Base-by-base conservation (phyloP, 1,140 invertebrate genomes). In the Drosophila nannoptera region DNA sequence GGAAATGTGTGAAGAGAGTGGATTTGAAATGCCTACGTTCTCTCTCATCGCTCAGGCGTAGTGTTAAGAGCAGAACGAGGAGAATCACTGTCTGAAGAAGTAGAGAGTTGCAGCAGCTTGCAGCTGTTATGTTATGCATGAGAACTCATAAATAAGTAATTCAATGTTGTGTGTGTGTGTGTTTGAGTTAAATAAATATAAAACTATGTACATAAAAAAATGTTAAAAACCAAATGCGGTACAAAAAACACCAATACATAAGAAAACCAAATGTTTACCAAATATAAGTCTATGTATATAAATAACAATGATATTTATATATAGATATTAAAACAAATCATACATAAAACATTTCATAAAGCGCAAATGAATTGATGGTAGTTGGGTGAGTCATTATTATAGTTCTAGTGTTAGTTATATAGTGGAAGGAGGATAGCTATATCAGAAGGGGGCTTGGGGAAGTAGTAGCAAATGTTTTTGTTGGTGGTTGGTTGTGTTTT, bases 311-410 rank as follows among this genome's bases (percentile, higher is more conserved):
- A 32, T 49, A 29, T 45, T 45, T 32, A 62, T 69, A 36, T 50
- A 31, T 48, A 12, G 35, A 52, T 32, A 61, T 70, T 22, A 35
- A 71, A 75, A 68, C 63, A 80, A 76, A 81, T 82, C 73, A 77
- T 82, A 80, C 77, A 70, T 46, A 66, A 42, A 70, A 70, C 68
- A 70, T 70, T 54, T 70, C 54, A 66, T 64, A 80, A 73, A 73
- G 78, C 73, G 56, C 70, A 80, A 75, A 78, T 78, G 77, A 77
- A 36, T 56, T 71, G 53, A 43, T 65, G 55, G 64, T 61, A 22
- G 22, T 48, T 53, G 55, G 14, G 42, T 68, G 53, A 54, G 49
- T 46, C 40, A 53, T 56, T 46, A 46, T 31, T 45, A 16, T 52
- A 46, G 12, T 48, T 22, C 22, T 52, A 54, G 9, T 40, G 35